Conservation (phyloP, 2,113 vertebrate species). For the Corythornis cristatus region DNA sequence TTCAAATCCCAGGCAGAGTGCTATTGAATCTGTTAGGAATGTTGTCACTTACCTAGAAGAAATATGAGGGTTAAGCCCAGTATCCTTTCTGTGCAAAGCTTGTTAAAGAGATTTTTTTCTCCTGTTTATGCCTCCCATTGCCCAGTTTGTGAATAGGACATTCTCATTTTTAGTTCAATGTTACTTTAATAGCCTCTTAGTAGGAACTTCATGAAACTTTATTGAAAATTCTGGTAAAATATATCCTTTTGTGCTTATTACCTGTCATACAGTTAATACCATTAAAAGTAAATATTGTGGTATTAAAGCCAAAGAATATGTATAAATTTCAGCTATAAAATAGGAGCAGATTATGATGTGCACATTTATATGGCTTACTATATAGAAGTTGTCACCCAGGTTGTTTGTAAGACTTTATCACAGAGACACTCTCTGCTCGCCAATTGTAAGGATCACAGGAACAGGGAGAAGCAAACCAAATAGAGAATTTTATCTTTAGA, state of each 20-base stretch:
- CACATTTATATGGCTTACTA: background rate
- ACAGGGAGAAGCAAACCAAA: background rate
- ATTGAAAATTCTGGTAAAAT: background rate
- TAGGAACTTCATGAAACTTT: background rate
- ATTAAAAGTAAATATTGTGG: background rate
- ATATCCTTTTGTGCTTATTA: background rate
- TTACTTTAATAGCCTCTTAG: background rate
- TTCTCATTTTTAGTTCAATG: background rate
- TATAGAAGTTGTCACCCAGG: background rate
- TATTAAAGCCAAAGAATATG: background rate
- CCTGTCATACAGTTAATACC: background rate
- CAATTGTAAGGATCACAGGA: background rate
- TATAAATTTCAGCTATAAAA: background rate
- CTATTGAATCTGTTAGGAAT: background rate
- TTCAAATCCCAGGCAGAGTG: background rate
- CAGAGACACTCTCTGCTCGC: background rate
- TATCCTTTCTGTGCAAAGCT: background rate
- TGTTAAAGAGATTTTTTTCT: background rate
- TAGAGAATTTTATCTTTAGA: background rate
- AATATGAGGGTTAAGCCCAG: background rate
- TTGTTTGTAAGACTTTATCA: background rate
- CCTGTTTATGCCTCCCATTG: background rate
- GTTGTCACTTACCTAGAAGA: background rate
- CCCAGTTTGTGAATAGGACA: background rate
- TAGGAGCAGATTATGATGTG: background rate